Conservation (phyloP, 2,888 invertebrate species). For the Eutolmus rufibarbis region DNA sequence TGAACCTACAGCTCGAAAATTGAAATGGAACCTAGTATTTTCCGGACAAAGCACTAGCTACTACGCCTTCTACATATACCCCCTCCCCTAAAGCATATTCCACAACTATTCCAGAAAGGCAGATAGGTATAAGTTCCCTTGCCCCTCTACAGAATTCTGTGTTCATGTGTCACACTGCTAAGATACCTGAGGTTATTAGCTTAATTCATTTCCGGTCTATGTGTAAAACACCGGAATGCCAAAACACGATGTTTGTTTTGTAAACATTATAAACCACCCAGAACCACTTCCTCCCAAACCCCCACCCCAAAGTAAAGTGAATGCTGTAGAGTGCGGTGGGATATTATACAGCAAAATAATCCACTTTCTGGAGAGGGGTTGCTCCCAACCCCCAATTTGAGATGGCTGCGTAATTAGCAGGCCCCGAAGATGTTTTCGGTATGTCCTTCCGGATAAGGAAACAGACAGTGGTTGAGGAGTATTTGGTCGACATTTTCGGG, state of each 20-base stretch:
- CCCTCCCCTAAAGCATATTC: neutral
- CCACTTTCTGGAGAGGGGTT: neutral
- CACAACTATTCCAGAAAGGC: neutral
- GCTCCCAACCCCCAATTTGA: neutral
- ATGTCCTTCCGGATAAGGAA: neutral
- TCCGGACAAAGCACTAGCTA: neutral
- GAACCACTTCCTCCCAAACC: neutral
- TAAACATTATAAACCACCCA: neutral
- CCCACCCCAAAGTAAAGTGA: neutral
- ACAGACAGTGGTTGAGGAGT: neutral
- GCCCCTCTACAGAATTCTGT: neutral
- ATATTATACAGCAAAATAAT: neutral
- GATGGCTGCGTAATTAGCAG: neutral
- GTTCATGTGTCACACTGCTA: conserved; percentile 3
- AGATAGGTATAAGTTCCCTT: neutral
- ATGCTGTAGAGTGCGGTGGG: neutral
- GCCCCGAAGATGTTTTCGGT: neutral
- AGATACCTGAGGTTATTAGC: conserved; percentile 9
- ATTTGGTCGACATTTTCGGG: neutral
- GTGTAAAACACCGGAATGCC: neutral
- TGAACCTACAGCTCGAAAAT: neutral
- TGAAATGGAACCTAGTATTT: neutral
- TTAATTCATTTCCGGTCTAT: conserved; percentile 2
- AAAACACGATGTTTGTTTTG: neutral
- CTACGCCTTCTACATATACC: neutral